A percentile compares a stretch with the other conserved stretches of the same genome.
phyloP scores from a whole-genome alignment of 2,797 vertebrate species.

The Rhinoraja longicauda region DNA sequence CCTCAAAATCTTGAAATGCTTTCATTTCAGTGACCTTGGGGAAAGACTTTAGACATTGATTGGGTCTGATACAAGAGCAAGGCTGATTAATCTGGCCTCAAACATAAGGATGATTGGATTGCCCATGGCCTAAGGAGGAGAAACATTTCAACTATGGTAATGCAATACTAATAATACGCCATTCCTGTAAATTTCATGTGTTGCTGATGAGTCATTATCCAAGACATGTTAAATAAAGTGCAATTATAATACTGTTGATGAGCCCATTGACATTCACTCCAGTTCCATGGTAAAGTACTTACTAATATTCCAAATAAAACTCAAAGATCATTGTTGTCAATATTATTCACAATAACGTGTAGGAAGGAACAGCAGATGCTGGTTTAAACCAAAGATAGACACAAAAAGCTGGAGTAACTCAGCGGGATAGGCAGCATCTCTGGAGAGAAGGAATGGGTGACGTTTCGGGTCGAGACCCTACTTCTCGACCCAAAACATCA shows the following conservation, averaged over 20 bases:
- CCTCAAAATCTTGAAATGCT: not conserved
- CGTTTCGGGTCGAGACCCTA: too few relatives aligned
- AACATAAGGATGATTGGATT: not conserved
- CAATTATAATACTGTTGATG: not conserved
- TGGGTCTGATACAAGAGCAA: not conserved
- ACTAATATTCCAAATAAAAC: not conserved
- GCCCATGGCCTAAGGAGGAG: not conserved
- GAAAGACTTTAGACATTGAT: not conserved
- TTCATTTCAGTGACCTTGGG: not conserved
- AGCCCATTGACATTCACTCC: not conserved
- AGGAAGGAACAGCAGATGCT: too few relatives aligned
- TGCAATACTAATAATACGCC: not conserved
- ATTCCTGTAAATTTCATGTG: not conserved
- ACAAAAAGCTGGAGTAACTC: too few relatives aligned
- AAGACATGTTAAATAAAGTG: not conserved
- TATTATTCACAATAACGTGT: not conserved
- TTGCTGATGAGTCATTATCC: not conserved
- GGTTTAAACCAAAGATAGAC: too few relatives aligned
- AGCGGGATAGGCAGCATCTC: too few relatives aligned
- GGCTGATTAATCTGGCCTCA: not conserved
- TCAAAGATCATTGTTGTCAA: not conserved
- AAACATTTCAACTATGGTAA: not conserved
- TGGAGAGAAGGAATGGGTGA: too few relatives aligned
- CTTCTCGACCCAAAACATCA: too few relatives aligned
- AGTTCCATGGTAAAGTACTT: not conserved